Evolutionary conservation across 2,888 invertebrate species (phyloP), one percentile per base, ranked within the genome.

Genomic region (Laspeyria flexula): DNA sequence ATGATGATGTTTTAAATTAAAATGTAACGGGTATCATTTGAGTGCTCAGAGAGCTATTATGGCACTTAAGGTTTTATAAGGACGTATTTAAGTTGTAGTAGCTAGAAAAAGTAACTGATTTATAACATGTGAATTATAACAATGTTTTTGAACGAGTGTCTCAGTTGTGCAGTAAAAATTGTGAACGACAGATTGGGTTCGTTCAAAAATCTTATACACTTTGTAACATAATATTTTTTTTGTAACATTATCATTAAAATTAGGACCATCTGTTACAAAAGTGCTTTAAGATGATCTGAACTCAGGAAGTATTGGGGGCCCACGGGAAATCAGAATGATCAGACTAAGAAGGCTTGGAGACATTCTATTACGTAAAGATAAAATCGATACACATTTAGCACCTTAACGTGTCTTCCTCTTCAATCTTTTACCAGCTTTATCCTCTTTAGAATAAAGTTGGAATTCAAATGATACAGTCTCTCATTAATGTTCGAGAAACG

Each of bases 301-400:
- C 16, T 18, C 21, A 34, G 16, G 23, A 44, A 40, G 40, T 44
- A 50, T 44, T 40, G 30, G 18, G 15, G 12, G 15, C 69, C 47
- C 62, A 5, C 27, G 62, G 69, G 69, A 66, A 65, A 65, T 65
- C 40, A 47, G 25, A 29, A 61, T 47, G 27, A 61, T 58, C 51
- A 39, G 41, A 40, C 55, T 43, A 63, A 53, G 41, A 45, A 33
- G 21, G 16, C 12, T 13, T 9, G 27, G 5, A n/a, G 23, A 49
- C 54, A 48, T 53, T 47, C 54, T 54, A 50, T 68, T 46, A 53
- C 41, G 4, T 43, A 13, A 29, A 51, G 58, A 66, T n/a, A 65
- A 65, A 58, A 65, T 66, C 69, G 40, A 66, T 66, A 65, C 44
- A 46, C 39, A 51, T 51, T 67, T 63, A 63, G 30, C 51, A 50